Percentiles rank a stretch among this genome's conserved stretches.
These are phyloP conservation scores for Ptychobarbus kaznakovi DNA, from an alignment of 2,797 vertebrate species.

Conservation along the genomic window DNA sequence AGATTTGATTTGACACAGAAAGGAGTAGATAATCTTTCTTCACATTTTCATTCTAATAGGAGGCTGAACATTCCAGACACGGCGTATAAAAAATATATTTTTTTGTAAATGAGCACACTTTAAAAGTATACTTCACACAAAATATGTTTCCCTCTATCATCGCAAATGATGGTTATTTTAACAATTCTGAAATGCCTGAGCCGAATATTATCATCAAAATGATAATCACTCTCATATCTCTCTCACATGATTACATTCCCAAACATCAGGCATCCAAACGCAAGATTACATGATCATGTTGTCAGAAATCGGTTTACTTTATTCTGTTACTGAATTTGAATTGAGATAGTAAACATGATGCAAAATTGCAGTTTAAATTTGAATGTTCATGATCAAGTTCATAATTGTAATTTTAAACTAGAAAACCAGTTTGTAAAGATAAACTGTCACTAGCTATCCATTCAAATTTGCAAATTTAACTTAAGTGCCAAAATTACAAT, in stretches of 20 bases:
- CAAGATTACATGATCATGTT: background rate
- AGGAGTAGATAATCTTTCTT: background rate
- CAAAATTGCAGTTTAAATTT: background rate
- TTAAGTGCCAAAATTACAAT: no score
- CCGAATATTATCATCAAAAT: background rate
- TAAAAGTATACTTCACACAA: background rate
- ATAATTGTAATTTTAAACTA: background rate
- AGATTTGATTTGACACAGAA: conserved; percentile 12
- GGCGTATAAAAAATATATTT: background rate
- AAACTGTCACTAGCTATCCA: background rate
- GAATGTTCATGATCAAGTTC: background rate
- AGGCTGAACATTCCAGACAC: background rate
- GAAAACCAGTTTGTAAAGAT: background rate
- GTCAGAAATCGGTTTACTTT: no score
- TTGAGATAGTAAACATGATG: background rate
- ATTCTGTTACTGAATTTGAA: background rate
- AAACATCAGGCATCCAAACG: background rate
- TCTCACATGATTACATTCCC: background rate
- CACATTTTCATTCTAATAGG: background rate
- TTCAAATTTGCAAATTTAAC: no score
- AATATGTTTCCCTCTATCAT: background rate
- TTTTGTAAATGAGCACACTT: background rate
- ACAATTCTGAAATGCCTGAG: background rate
- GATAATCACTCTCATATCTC: no score
- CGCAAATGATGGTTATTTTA: background rate